A percentile compares a stretch with the other conserved stretches of the same genome.
Conservation (phyloP, 1,140 invertebrate genomes). For the Lepidurus couesii region DNA sequence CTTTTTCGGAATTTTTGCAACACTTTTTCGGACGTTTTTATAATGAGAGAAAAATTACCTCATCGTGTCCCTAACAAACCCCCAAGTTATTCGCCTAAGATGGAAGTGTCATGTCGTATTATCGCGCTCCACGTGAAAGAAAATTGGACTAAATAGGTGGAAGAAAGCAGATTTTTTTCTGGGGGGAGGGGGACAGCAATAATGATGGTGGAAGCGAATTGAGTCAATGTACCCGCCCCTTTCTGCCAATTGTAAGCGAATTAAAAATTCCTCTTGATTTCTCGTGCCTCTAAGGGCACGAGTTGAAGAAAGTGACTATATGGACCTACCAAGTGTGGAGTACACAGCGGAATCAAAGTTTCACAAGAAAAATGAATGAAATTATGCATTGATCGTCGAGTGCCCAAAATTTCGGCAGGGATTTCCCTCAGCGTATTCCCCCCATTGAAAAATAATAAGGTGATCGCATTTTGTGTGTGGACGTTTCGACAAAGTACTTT, state of each 20-base stretch:
- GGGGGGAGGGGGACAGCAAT: not conserved
- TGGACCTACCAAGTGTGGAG: not conserved
- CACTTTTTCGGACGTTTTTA: slow-evolving; percentile 9
- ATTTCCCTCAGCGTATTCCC: not conserved
- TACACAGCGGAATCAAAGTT: slow-evolving; percentile 7
- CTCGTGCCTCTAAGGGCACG: not conserved
- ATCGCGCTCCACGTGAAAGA: not conserved
- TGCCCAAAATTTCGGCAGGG: not conserved
- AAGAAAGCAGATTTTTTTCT: not conserved
- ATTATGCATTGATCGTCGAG: slow-evolving; percentile 22
- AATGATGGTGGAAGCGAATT: not conserved
- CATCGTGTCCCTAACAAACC: not conserved
- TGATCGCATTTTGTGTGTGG: not conserved
- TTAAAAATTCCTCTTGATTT: not conserved
- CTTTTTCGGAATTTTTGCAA: not conserved
- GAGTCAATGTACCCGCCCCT: not conserved
- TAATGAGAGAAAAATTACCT: slow-evolving; percentile 12
- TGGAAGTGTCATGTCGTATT: slow-evolving; percentile 17
- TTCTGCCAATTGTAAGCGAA: slow-evolving; percentile 18
- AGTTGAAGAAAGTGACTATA: not conserved
- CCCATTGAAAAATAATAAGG: slow-evolving; percentile 3
- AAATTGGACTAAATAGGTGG: not conserved
- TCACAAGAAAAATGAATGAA: slow-evolving; percentile 19
- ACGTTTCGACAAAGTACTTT: not conserved
- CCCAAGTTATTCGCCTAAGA: slow-evolving; percentile 1